phyloP scores from a whole-genome alignment of 2,888 invertebrate species.

The Xestia sexstrigata region DNA sequence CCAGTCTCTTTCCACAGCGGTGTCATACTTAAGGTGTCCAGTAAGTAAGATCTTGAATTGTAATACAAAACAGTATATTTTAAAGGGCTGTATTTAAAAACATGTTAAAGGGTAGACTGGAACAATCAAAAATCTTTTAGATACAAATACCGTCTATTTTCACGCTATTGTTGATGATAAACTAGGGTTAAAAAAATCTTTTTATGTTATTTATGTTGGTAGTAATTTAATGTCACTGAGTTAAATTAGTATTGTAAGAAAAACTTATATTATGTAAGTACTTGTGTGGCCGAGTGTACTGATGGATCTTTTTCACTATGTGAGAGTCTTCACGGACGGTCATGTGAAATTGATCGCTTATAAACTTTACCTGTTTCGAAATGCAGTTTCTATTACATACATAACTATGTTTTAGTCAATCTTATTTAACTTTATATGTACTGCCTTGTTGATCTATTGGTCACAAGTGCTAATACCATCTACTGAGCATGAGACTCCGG shows the following conservation, averaged over 20 bases:
- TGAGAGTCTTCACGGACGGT: constrained; percentile 7
- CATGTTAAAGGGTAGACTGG: no score
- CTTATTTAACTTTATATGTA: neutral
- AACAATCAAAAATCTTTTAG: no score
- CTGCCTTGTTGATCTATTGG: neutral
- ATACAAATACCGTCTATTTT: no score
- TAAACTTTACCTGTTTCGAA: constrained; percentile 5
- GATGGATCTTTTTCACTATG: constrained; percentile 3
- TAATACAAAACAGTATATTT: no score
- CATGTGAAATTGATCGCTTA: constrained; percentile 1
- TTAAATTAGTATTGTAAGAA: no score
- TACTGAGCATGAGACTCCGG: neutral
- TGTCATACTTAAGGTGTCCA: neutral
- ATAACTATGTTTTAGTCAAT: neutral
- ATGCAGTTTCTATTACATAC: neutral
- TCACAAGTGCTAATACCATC: neutral
- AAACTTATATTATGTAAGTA: neutral
- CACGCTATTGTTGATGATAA: no score
- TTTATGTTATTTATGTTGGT: neutral
- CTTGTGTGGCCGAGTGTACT: constrained; percentile 25
- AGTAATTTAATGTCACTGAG: neutral
- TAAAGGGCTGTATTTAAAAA: no score
- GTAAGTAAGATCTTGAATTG: neutral
- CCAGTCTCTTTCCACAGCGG: no score
- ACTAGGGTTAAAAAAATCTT: no score